Conservation (phyloP, 1,140 invertebrate genomes). For the Bombus consobrinus region DNA sequence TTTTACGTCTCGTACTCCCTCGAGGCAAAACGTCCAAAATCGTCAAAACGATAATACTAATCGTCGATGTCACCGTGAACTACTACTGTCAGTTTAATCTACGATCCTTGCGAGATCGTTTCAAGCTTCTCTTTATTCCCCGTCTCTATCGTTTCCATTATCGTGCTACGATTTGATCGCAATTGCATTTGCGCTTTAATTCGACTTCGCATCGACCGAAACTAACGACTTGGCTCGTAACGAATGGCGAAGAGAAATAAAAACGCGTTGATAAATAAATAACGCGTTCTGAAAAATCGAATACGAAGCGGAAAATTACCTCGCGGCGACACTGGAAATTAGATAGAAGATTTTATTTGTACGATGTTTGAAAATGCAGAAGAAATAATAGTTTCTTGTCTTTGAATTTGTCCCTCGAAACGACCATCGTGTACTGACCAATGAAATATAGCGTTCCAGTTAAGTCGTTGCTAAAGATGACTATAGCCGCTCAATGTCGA, state of each 20-base stretch:
- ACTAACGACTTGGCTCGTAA: background rate
- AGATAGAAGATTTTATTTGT: too few relatives aligned
- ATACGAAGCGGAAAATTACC: too few relatives aligned
- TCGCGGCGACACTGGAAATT: too few relatives aligned
- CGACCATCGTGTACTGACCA: background rate
- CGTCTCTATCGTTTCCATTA: too few relatives aligned
- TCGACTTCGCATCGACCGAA: background rate
- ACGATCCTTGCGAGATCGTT: background rate
- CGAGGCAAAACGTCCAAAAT: too few relatives aligned
- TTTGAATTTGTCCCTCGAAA: background rate
- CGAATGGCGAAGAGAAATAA: background rate
- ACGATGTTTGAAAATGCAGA: too few relatives aligned
- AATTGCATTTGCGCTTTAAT: background rate
- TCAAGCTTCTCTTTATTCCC: too few relatives aligned
- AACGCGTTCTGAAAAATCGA: background rate
- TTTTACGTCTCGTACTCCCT: too few relatives aligned
- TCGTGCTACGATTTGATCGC: background rate
- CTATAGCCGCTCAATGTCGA: constrained; percentile 2
- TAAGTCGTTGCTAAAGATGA: background rate
- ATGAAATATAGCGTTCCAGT: background rate
- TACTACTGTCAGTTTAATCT: background rate
- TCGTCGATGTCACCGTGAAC: background rate
- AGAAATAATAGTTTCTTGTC: background rate
- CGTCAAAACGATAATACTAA: background rate
- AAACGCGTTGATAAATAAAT: background rate